Conservation (phyloP, 2,113 vertebrate species). For the Alligator sinensis region DNA sequence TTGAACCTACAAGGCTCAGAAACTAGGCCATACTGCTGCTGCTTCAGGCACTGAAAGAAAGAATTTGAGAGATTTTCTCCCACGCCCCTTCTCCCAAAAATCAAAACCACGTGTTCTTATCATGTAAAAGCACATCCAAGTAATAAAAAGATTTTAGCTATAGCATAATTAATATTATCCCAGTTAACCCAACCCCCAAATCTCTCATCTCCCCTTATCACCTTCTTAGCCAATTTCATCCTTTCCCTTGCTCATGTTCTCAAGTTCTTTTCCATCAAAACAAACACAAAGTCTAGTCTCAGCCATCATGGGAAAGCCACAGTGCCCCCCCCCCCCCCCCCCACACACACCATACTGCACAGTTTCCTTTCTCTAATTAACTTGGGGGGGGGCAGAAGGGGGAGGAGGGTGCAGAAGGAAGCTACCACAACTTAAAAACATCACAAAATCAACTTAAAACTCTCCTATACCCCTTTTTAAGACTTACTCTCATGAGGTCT, state of each 20-base stretch:
- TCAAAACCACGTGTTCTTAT: constrained; percentile 69
- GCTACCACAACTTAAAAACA: not conserved
- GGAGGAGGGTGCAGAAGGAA: too few species aligned
- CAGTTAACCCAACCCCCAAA: not conserved
- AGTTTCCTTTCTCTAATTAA: not conserved
- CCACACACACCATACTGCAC: accelerated
- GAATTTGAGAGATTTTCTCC: constrained; percentile 69
- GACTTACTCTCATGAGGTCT: not conserved
- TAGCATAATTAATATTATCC: constrained; percentile 10
- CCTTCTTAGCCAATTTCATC: not conserved
- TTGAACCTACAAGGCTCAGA: constrained; percentile 62
- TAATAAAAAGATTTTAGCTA: not conserved
- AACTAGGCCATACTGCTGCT: constrained; percentile 66
- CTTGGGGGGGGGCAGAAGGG: too few species aligned
- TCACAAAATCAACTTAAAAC: not conserved
- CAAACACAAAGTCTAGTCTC: not conserved
- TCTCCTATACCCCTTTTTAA: not conserved
- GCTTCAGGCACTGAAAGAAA: constrained; percentile 67
- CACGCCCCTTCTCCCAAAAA: constrained; percentile 59
- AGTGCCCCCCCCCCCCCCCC: not conserved
- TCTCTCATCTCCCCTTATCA: not conserved
- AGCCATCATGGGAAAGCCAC: not conserved
- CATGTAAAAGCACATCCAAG: constrained; percentile 46
- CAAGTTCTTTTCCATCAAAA: not conserved
- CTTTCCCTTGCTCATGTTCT: not conserved